These are phyloP conservation scores for Eumeta japonica DNA, from an alignment of 1,140 invertebrate genomes.

Conservation along the genomic window DNA sequence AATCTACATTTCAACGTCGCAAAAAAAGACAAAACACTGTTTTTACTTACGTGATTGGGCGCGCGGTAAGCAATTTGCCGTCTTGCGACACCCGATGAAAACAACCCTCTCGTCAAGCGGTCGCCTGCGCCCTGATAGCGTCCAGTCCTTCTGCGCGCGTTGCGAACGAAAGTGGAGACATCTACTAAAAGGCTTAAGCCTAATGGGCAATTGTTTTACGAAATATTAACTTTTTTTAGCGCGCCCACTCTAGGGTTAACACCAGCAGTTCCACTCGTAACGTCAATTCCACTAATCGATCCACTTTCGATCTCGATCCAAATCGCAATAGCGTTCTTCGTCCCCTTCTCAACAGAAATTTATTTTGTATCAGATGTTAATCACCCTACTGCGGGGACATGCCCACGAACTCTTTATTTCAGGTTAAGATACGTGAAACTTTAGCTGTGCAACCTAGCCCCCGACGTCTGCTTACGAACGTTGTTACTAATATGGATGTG, in stretches of 20 bases:
- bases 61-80: constrained; percentile 1
- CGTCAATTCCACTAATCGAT: no score
- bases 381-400: no score
- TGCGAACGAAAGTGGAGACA: background rate
- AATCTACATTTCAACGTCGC: background rate
- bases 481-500: no score
- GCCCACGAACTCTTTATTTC: no score
- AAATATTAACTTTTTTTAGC: background rate
- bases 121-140: background rate
- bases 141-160: background rate
- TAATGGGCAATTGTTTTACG: background rate
- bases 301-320: no score
- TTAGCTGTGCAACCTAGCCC: no score
- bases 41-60: background rate
- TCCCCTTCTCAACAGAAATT: no score
- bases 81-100: background rate
- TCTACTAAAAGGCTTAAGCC: background rate
- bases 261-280: no score
- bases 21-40: background rate
- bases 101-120: background rate
- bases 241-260: constrained; percentile 1
- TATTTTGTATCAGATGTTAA: no score
- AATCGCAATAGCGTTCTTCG: no score
- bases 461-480: no score
- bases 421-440: no score